Base-by-base conservation (phyloP, 2,113 vertebrate genomes). In the Pseudonaja textilis region DNA sequence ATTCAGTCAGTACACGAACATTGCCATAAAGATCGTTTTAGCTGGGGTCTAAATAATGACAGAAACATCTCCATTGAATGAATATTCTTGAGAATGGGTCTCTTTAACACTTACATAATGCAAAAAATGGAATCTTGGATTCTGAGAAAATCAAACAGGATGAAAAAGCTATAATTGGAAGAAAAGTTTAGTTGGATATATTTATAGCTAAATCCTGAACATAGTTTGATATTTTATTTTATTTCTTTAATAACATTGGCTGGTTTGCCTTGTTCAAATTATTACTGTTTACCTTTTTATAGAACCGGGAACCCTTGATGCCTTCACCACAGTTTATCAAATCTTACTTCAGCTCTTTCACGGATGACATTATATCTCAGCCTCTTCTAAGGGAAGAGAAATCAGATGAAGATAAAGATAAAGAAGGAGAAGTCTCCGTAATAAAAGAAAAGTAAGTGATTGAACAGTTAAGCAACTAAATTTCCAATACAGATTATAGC, bases 261-360 rank as follows among this genome's bases (percentile, higher is more conserved):
- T 64, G 42, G n/a, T 42, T 91, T 59, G 55, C 54, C 59, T 39
- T 52, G n/a, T 85, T 57, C 42, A 52, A 25, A 20, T 16, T 6
- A 86, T 29, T 50, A 16, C 91, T 95, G 93, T 56, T 94, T 34
- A 42, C n/a, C 55, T 85, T 95, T 16, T 96, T 97, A 88, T 96
- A 99, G 99, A 99, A 99, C 96, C 98, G 99, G 81, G 99, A 99
- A 95, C 99, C 99, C 45, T 97, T 99, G 97, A 99, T 99, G 99
- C 99, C 99, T 64, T 99, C 99, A 3, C 99, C 99, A 93, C 99
- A 99, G 97, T 99, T 99, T 97, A 99, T 99, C 97, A 99, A 99
- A 96, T 99, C 99, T 89, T 99, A 99, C 97, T 99, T 99, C 95
- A 99, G 99, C 97, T 99, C 99, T 45, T 99, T 99, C 97, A 99